phyloP scores from a whole-genome alignment of 2,797 vertebrate species.

The Crocodylus rhombifer region DNA sequence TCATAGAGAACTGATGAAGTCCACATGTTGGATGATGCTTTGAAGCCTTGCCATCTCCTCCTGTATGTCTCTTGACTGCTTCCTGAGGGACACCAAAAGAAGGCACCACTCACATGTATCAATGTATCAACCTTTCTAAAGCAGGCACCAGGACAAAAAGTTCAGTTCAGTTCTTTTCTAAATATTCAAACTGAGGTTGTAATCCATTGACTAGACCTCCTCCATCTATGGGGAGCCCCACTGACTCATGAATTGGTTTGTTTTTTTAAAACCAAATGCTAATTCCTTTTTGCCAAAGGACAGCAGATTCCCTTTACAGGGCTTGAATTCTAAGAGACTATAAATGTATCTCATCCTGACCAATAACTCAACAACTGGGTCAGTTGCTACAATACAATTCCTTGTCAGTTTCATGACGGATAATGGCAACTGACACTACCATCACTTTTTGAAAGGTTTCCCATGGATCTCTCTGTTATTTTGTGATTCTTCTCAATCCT shows the following conservation, averaged over 20 bases:
- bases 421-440: slow-evolving; percentile 29
- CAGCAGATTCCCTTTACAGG: slow-evolving; percentile 38
- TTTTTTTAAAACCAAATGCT: not conserved
- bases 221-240: not conserved
- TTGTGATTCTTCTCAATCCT: not conserved
- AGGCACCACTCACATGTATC: no score
- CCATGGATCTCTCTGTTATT: slow-evolving; percentile 25
- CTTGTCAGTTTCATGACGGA: slow-evolving; percentile 39
- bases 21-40: no score
- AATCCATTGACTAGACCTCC: not conserved
- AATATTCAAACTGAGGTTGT: not conserved
- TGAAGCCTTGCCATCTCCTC: no score
- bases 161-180: no score
- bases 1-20: no score
- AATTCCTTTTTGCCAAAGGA: slow-evolving; percentile 12
- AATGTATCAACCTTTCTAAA: no score
- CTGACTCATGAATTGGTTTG: not conserved
- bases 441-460: slow-evolving; percentile 40
- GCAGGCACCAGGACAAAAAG: no score
- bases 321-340: slow-evolving; percentile 35
- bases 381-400: slow-evolving; percentile 32
- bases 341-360: slow-evolving; percentile 48
- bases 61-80: no score
- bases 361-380: slow-evolving; percentile 46
- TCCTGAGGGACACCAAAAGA: no score